These are phyloP conservation scores for Amiota communis DNA, from an alignment of 2,888 invertebrate genomes.

Conservation along the genomic window DNA sequence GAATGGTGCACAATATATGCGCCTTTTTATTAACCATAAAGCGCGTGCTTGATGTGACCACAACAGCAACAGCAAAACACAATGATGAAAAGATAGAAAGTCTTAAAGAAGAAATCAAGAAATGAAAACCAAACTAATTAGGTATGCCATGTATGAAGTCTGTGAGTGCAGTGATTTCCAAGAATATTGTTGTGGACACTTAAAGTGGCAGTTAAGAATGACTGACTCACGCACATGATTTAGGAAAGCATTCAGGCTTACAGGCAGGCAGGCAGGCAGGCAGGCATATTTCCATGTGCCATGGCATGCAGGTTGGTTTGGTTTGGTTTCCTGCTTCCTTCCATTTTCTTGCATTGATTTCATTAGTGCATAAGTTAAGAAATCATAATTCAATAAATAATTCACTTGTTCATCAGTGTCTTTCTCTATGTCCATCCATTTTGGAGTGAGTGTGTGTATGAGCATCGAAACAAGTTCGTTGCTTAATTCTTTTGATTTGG, in stretches of 20 bases:
- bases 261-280: too few species aligned
- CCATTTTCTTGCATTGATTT: slow-evolving; percentile 34
- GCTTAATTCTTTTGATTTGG: slow-evolving; percentile 64
- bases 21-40: neutral
- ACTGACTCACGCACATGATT: slow-evolving; percentile 49
- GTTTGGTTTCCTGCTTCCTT: slow-evolving; percentile 61
- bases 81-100: too few species aligned
- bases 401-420: neutral
- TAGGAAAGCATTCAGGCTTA: too few species aligned
- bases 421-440: too few species aligned
- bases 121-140: slow-evolving; percentile 47
- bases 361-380: neutral
- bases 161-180: slow-evolving; percentile 45
- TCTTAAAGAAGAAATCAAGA: too few species aligned
- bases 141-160: slow-evolving; percentile 53
- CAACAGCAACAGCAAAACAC: neutral
- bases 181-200: slow-evolving; percentile 56
- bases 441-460: neutral
- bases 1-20: neutral
- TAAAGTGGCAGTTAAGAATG: slow-evolving; percentile 44
- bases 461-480: slow-evolving; percentile 53
- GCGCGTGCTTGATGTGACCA: neutral
- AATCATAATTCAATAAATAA: slow-evolving; percentile 20
- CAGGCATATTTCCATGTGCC: slow-evolving; percentile 52
- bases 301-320: slow-evolving; percentile 35